Evolutionary conservation across 2,888 invertebrate species (phyloP).

Genomic region (Drosophila mettleri): DNA sequence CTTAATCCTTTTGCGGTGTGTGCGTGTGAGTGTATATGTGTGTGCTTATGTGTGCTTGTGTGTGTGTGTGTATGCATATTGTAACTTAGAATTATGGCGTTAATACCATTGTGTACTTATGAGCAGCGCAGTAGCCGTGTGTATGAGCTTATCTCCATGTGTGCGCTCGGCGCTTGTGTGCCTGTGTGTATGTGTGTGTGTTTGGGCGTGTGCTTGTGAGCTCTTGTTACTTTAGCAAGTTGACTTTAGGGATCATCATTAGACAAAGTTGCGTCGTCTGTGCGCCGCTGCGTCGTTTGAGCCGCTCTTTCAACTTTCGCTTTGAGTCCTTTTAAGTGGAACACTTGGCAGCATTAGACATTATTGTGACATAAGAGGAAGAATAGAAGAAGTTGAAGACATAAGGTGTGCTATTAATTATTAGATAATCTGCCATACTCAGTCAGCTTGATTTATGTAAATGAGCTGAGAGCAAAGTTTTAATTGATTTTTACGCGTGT

Average conservation of each 20-base stretch:
- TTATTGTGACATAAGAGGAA: conserved; percentile 6
- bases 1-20: conserved; percentile 68
- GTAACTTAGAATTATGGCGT: conserved; percentile 74
- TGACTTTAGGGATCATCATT: conserved; percentile 79
- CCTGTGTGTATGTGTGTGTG: conserved; percentile 3
- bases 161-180: conserved; percentile 12
- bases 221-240: conserved; percentile 73
- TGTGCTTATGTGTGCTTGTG: conserved; percentile 32
- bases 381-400: not conserved
- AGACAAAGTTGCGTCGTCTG: conserved; percentile 43
- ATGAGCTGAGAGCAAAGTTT: not conserved
- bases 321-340: conserved; percentile 38
- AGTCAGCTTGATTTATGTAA: not conserved
- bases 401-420: conserved; percentile 18
- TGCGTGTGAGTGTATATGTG: conserved; percentile 20
- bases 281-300: conserved; percentile 24
- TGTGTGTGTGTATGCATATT: conserved; percentile 34
- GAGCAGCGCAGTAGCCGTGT: conserved; percentile 32
- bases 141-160: conserved; percentile 1
- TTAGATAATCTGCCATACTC: conserved; percentile 7
- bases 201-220: conserved; percentile 22
- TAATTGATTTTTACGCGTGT: conserved; percentile 1
- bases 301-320: conserved; percentile 41
- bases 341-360: conserved; percentile 29
- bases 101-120: conserved; percentile 75